Evolutionary conservation across 2,797 vertebrate species (phyloP).

Genomic region (Nannoperca obscura): DNA sequence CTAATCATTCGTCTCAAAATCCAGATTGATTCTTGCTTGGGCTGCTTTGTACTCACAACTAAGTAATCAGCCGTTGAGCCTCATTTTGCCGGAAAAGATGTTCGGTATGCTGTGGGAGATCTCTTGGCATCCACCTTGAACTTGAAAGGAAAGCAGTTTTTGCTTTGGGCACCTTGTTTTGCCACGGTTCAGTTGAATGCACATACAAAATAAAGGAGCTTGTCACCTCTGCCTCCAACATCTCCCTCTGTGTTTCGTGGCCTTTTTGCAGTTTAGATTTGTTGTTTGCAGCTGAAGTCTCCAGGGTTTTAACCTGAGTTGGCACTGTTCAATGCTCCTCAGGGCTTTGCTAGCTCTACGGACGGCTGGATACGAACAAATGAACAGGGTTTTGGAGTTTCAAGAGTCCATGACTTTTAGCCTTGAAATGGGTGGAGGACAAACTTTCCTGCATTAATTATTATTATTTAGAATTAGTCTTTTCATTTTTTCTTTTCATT

Average conservation of each 20-base stretch:
- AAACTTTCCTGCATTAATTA: no score
- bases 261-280: conserved; percentile 35
- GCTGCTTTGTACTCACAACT: conserved; percentile 22
- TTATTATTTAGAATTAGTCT: not conserved
- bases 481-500: not conserved
- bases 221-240: conserved; percentile 54
- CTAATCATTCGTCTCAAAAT: conserved; percentile 44
- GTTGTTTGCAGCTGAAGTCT: conserved; percentile 48
- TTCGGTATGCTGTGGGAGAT: conserved; percentile 5
- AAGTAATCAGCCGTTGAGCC: conserved; percentile 39
- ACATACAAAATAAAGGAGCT: conserved; percentile 53
- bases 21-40: conserved; percentile 48
- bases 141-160: conserved; percentile 44
- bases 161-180: conserved; percentile 42
- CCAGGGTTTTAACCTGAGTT: conserved; percentile 36
- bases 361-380: conserved; percentile 5
- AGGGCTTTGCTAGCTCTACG: conserved; percentile 17
- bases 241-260: conserved; percentile 30
- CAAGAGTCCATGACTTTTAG: not conserved
- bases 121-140: conserved; percentile 45
- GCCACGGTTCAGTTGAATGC: conserved; percentile 48
- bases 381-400: conserved; percentile 1
- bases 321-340: conserved; percentile 36
- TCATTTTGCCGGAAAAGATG: conserved; percentile 27
- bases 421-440: no score